Evolutionary conservation across 2,888 invertebrate genomes (phyloP).

Genomic region (Pollenia angustigena): DNA sequence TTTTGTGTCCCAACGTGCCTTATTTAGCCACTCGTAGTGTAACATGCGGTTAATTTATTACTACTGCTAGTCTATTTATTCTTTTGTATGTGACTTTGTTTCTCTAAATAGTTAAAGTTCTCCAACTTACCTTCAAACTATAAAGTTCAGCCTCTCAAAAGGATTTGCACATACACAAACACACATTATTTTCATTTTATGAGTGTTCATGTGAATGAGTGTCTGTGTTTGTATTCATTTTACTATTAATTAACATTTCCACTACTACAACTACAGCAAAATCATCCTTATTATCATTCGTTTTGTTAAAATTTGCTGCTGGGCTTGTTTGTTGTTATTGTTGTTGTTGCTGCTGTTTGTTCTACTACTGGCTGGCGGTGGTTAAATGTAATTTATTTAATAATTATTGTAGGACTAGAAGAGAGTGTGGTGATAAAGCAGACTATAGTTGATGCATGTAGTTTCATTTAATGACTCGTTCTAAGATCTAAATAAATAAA

Average conservation of each 20-base stretch:
- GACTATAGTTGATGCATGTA: conserved; percentile 61
- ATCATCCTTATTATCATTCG: neutral
- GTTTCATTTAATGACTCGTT: conserved; percentile 76
- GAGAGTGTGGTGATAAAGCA: conserved; percentile 52
- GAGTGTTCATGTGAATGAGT: neutral
- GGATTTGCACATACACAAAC: neutral
- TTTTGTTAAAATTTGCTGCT: conserved; percentile 33
- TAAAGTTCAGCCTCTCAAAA: conserved; percentile 25
- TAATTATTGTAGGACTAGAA: conserved; percentile 63
- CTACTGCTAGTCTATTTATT: neutral
- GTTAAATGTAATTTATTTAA: conserved; percentile 67
- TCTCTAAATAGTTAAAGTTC: neutral
- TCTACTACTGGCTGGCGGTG: conserved; percentile 68
- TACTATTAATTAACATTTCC: conserved; percentile 26
- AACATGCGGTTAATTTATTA: conserved; percentile 30
- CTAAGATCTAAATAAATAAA: conserved; percentile 73
- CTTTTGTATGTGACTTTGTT: neutral
- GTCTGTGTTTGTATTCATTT: neutral
- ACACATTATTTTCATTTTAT: neutral
- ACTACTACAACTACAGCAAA: conserved; percentile 26
- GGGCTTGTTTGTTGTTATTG: conserved; percentile 19
- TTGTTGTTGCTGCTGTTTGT: neutral
- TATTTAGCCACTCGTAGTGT: neutral
- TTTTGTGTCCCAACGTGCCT: conserved; percentile 2
- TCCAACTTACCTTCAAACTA: conserved; percentile 50